Percentiles rank a stretch among this genome's conserved stretches.
Conservation (phyloP, 2,113 vertebrate genomes). For the Mystacornis crossleyi region DNA sequence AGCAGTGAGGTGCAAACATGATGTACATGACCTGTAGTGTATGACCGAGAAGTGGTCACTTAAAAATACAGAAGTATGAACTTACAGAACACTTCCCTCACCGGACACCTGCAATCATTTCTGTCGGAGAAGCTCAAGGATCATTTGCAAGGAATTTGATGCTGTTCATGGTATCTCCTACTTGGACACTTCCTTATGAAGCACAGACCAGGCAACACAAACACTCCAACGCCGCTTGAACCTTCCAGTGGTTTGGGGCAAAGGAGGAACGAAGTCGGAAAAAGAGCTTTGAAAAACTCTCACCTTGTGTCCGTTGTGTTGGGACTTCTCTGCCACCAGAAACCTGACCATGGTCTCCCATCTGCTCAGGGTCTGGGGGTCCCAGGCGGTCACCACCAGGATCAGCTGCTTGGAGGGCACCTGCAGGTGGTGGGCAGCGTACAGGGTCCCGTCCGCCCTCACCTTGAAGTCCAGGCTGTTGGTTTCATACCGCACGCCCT, state of each 20-base stretch:
- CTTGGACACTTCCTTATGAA: neutral
- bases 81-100: neutral
- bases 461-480: slow-evolving; percentile 86
- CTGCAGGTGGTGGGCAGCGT: slow-evolving; percentile 72
- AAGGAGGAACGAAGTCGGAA: neutral
- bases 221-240: fast-evolving
- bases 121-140: neutral
- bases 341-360: slow-evolving; percentile 86
- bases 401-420: slow-evolving; percentile 79
- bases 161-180: neutral
- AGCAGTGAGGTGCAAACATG: neutral
- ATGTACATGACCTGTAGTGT: neutral
- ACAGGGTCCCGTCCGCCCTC: slow-evolving; percentile 83
- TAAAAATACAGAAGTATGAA: neutral
- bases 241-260: neutral
- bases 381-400: slow-evolving; percentile 81
- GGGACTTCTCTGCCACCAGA: slow-evolving; percentile 74
- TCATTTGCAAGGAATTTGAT: neutral
- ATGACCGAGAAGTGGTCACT: neutral
- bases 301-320: slow-evolving; percentile 79
- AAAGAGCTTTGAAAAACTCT: neutral
- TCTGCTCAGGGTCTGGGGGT: slow-evolving; percentile 69
- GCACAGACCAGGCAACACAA: neutral
- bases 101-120: neutral
- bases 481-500: slow-evolving; percentile 82